Evolutionary conservation across 1,140 invertebrate genomes (phyloP).

Genomic region (Papilio helenus): DNA sequence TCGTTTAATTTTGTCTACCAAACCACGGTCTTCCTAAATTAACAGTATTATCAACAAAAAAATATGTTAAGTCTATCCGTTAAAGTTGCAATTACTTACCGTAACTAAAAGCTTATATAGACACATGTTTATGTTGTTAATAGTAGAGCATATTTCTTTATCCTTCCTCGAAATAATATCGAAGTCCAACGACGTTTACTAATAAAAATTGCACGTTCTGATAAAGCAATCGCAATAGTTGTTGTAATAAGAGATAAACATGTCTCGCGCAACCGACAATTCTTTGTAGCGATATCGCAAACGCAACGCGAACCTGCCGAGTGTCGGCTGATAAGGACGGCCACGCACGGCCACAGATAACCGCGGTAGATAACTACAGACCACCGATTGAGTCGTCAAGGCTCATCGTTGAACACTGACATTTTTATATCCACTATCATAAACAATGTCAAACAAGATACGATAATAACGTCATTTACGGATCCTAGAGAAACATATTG

Average conservation of each 20-base stretch:
- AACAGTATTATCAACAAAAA: neutral
- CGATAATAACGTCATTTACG: neutral
- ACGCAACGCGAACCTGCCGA: conserved; percentile 48
- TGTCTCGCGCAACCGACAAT: conserved; percentile 34
- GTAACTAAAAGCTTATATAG: neutral
- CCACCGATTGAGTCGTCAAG: conserved; percentile 46
- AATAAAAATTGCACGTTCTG: neutral
- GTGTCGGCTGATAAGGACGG: conserved; percentile 49
- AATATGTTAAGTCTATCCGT: neutral
- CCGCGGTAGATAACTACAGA: conserved; percentile 43
- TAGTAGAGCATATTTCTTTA: too few relatives aligned
- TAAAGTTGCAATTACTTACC: neutral
- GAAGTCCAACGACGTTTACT: neutral
- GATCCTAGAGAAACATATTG: neutral
- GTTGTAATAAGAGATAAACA: conserved; percentile 16
- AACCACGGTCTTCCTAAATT: neutral
- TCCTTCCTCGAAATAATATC: neutral
- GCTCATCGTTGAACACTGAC: conserved; percentile 16
- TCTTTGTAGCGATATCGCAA: conserved; percentile 43
- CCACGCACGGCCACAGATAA: conserved; percentile 43
- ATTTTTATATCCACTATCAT: conserved; percentile 10
- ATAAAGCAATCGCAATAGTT: conserved; percentile 24
- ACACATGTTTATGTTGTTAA: too few relatives aligned
- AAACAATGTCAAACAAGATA: conserved; percentile 2
- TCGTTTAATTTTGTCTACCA: neutral